Conservation (phyloP, 2,113 vertebrate genomes). For the Noctilio leporinus region DNA sequence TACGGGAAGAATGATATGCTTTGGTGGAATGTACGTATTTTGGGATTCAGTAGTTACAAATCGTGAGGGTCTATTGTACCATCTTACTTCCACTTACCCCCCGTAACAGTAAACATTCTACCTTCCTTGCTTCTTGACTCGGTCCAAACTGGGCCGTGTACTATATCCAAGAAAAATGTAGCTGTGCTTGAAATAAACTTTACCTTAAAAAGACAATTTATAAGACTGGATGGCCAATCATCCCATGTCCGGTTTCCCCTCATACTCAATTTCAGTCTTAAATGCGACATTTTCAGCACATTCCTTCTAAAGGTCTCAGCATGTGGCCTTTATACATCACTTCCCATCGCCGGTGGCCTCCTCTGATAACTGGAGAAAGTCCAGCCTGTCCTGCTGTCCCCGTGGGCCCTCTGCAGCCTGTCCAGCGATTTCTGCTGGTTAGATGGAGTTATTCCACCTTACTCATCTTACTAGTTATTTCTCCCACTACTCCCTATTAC, state of each 20-base stretch:
- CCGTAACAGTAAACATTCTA: background rate
- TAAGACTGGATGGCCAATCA: background rate
- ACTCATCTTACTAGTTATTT: background rate
- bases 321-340: background rate
- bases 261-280: background rate
- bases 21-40: background rate
- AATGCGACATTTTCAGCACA: background rate
- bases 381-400: background rate
- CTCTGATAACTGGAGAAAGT: background rate
- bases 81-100: background rate
- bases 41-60: background rate
- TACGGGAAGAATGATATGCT: background rate
- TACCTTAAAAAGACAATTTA: constrained; percentile 12
- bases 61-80: background rate
- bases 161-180: background rate
- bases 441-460: background rate
- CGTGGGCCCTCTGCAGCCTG: background rate
- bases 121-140: background rate
- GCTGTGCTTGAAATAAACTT: background rate
- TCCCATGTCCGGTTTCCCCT: background rate
- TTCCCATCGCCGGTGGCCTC: background rate
- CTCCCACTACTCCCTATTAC: background rate
- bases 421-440: background rate
- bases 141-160: background rate
- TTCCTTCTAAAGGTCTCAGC: constrained; percentile 3